Percentiles rank a stretch among this genome's conserved stretches.
phyloP scores from a whole-genome alignment of 2,888 invertebrate species.

The Watsonalla binaria region DNA sequence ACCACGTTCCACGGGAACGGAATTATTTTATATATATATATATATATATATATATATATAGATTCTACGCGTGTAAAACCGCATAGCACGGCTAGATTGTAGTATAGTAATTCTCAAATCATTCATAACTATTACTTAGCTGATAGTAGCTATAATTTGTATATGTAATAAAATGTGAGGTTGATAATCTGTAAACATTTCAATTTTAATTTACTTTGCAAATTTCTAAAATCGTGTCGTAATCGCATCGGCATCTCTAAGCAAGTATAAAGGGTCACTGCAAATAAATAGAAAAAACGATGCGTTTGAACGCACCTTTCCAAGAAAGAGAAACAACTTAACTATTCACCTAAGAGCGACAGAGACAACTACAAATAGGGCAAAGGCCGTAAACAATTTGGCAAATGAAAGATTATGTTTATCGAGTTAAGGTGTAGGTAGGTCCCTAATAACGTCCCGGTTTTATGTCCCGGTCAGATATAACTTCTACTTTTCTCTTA shows the following conservation, averaged over 20 bases:
- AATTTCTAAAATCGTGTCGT: background rate
- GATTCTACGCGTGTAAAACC: no score
- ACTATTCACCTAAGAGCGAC: constrained; percentile 13
- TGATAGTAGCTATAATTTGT: no score
- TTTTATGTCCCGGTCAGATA: constrained; percentile 50
- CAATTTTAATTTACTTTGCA: no score
- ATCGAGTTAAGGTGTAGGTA: constrained; percentile 69
- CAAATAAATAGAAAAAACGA: constrained; percentile 29
- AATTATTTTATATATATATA: no score
- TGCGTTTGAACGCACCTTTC: constrained; percentile 46
- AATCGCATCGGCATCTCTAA: background rate
- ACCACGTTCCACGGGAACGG: no score
- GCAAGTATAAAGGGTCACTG: constrained; percentile 16
- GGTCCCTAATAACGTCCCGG: constrained; percentile 60
- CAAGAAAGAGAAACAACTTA: constrained; percentile 29
- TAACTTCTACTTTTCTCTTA: constrained; percentile 53
- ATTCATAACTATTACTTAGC: no score
- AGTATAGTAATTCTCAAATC: no score
- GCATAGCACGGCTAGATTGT: background rate
- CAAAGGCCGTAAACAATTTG: constrained; percentile 60
- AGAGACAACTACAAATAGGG: constrained; percentile 32
- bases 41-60: no score
- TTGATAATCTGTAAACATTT: background rate
- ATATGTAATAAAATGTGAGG: background rate
- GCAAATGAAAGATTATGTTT: constrained; percentile 77